Percentiles rank a stretch among this genome's conserved stretches.
Evolutionary conservation across 1,140 invertebrate species (phyloP).

Genomic region (Harpegnathos saltator): DNA sequence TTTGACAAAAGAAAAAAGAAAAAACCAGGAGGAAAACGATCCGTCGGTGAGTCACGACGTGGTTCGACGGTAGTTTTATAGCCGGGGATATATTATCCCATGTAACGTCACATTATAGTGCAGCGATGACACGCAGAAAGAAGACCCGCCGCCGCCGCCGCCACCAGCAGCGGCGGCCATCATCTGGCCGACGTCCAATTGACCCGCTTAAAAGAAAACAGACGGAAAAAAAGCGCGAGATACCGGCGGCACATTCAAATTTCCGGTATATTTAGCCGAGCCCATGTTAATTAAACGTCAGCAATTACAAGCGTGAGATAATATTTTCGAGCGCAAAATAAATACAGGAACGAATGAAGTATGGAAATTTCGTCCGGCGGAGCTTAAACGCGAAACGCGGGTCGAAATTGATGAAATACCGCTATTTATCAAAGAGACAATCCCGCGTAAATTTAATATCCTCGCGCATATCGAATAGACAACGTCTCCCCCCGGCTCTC

Average conservation of each 20-base stretch:
- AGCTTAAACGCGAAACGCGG: conserved; percentile 7
- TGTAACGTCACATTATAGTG: background rate
- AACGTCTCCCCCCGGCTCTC: too few species aligned
- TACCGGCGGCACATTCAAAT: conserved; percentile 7
- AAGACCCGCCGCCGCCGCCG: too few species aligned
- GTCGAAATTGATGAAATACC: conserved; percentile 12
- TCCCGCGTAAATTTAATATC: conserved; percentile 37
- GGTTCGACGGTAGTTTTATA: background rate
- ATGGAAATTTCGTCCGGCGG: conserved; percentile 6
- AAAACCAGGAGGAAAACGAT: too few species aligned
- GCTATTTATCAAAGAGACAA: conserved; percentile 30
- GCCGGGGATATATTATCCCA: background rate
- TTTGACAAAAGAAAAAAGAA: too few species aligned
- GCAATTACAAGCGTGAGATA: conserved; percentile 26
- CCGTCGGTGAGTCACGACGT: background rate
- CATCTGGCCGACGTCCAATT: background rate
- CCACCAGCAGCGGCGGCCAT: too few species aligned
- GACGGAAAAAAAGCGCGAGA: background rate
- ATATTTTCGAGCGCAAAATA: conserved; percentile 34
- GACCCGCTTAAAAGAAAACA: background rate
- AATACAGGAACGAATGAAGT: background rate
- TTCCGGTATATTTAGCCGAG: background rate
- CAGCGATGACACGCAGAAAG: background rate
- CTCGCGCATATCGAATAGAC: background rate
- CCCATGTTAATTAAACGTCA: conserved; percentile 40